phyloP scores from a whole-genome alignment of 2,113 vertebrate genomes.

The Ceyx cyanopectus region DNA sequence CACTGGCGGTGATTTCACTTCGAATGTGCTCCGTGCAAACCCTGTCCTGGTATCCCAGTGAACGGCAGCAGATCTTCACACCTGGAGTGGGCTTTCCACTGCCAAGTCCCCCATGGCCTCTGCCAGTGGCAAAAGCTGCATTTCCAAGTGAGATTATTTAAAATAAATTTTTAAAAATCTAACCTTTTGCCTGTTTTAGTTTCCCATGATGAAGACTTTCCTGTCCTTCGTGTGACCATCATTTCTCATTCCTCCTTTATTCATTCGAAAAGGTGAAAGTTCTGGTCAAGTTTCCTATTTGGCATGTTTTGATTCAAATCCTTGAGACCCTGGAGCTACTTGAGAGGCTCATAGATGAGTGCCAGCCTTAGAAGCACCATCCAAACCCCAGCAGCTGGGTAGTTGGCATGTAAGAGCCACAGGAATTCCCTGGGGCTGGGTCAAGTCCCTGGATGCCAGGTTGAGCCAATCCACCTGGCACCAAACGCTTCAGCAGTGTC shows the following conservation, averaged over 20 bases:
- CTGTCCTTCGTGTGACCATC: not conserved
- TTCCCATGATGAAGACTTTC: not conserved
- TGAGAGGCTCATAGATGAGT: not conserved
- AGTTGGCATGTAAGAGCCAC: not conserved
- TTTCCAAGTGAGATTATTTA: not conserved
- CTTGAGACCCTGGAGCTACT: not conserved
- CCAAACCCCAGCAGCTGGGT: not conserved
- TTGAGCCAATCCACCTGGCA: not conserved
- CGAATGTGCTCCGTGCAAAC: not conserved
- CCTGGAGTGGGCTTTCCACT: accelerated
- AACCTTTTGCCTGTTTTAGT: not conserved
- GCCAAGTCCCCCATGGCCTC: not conserved
- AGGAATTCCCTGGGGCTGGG: not conserved
- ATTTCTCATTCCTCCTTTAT: not conserved
- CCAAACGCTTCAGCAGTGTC: not conserved
- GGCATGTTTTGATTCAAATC: not conserved
- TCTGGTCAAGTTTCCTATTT: not conserved
- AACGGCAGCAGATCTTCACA: not conserved
- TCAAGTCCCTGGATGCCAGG: not conserved
- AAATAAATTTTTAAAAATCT: not conserved
- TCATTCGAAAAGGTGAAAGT: not conserved
- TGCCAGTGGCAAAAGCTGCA: not conserved
- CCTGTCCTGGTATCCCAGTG: not conserved
- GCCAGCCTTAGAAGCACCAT: not conserved
- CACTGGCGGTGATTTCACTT: not conserved